Evolutionary conservation across 1,140 invertebrate genomes (phyloP), one percentile per base, ranked within the genome.

Genomic region (Drosophila mayri): DNA sequence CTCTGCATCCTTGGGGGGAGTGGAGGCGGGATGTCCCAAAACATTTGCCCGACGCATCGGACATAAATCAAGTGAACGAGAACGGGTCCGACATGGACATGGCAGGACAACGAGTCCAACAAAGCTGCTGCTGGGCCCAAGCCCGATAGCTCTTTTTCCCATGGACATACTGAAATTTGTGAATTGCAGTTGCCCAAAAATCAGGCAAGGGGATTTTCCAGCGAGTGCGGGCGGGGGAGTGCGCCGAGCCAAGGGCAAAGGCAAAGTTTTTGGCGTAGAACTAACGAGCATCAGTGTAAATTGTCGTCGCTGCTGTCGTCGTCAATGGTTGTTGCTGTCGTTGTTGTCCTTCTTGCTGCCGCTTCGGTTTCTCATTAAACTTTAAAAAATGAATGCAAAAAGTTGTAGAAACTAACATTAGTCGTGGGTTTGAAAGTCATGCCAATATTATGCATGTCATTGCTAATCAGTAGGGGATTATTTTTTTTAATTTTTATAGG

Each of bases 261-360:
- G 44, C 41, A 85, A 85, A 76, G 75, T 79, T 85, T 85, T 76
- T 64, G 62, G 52, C 63, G 43, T 64, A 73, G 75, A 83, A 83
- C 72, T 75, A 88, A 87, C 85, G 76, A 88, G 68, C 85, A 72
- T 78, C 85, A 87, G 85, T 90, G 84, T 84, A 90, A 79, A 84
- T 67, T 79, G 76, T 79, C 76, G 66, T 57, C 75, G 47, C 55
- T 71, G 62, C 57, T 75, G 61, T 64, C 30, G 55, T 68, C 50
- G 49, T 58, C 47, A 22, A 66, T 43, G 41, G 37, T 49, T 30
- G 43, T 49, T 43, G 60, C n/a, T 22, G 25, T 44, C 43, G 61
- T n/a, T 22, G 25, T 38, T 43, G 18, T 40, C 18, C 46, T 38
- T 60, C 22, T 50, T 20, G 63, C 35, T 22, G 46, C 55, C 54